Conservation (phyloP, 2,888 invertebrate species). For the Polyommatus icarus region DNA sequence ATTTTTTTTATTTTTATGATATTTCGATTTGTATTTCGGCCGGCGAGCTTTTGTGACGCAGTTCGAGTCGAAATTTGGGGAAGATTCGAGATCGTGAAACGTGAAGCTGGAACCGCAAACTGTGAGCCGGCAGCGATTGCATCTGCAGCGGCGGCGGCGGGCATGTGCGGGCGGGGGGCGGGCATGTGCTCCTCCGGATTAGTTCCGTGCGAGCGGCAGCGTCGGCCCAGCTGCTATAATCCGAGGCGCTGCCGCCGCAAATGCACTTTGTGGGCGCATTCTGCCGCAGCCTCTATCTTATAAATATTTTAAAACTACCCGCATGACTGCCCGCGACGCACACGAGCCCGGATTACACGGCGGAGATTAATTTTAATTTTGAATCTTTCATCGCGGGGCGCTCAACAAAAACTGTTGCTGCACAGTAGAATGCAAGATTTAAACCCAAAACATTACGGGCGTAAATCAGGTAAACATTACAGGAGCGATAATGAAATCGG, state of each 20-base stretch:
- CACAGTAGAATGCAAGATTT: neutral
- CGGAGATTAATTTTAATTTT: neutral
- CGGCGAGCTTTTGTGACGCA: conserved; percentile 8
- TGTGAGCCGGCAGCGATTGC: conserved; percentile 21
- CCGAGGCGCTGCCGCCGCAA: conserved; percentile 29
- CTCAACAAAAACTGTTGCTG: neutral
- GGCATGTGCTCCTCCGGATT: conserved; percentile 31
- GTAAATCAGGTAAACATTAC: neutral
- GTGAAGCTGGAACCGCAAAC: conserved; percentile 24
- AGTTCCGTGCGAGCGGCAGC: conserved; percentile 35
- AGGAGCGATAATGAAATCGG: neutral
- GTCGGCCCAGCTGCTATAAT: conserved; percentile 33
- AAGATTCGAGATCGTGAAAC: conserved; percentile 23
- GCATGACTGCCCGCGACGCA: neutral
- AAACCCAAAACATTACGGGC: neutral
- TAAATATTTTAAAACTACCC: conserved; percentile 23
- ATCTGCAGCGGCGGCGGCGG: conserved; percentile 6
- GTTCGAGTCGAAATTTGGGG: conserved; percentile 13
- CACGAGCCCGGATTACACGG: neutral
- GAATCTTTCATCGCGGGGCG: neutral
- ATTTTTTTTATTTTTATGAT: no score
- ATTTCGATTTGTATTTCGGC: conserved; percentile 7
- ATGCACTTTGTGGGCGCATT: conserved; percentile 27
- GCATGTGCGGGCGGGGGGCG: neutral
- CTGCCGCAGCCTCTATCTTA: conserved; percentile 15